Percentiles rank a stretch among this genome's conserved stretches.
phyloP scores from a whole-genome alignment of 2,888 invertebrate genomes.

The Plutella xylostella region DNA sequence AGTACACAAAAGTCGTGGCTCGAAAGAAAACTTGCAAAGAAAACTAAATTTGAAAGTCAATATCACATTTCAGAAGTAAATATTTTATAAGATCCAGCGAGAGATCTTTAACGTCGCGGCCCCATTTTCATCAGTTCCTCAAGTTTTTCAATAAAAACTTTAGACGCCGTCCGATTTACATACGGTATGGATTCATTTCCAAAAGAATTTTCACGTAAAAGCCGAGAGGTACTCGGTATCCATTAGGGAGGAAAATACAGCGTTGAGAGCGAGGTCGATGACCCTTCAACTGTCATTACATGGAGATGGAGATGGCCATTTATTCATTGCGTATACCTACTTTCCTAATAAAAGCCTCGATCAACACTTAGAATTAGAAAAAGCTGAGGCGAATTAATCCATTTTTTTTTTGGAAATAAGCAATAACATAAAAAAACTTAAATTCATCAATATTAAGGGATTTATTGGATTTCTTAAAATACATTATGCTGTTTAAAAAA shows the following conservation, averaged over 20 bases:
- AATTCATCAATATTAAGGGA: no score
- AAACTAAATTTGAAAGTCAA: constrained; percentile 9
- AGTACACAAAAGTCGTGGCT: background rate
- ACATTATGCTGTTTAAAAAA: no score
- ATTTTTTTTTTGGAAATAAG: no score
- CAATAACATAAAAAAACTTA: no score
- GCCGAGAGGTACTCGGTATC: constrained; percentile 52
- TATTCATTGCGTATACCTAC: no score
- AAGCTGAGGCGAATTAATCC: no score
- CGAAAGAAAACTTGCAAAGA: background rate
- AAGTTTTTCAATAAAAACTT: constrained; percentile 71
- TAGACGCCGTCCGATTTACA: constrained; percentile 60
- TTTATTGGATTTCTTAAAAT: no score
- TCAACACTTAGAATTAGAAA: no score
- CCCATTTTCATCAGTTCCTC: constrained; percentile 64
- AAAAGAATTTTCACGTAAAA: constrained; percentile 59
- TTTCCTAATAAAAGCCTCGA: no score
- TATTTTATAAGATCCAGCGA: constrained; percentile 26
- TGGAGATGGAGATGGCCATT: no score
- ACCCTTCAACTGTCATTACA: constrained; percentile 35
- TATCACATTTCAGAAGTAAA: constrained; percentile 17
- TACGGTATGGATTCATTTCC: constrained; percentile 65
- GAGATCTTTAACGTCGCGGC: constrained; percentile 54
- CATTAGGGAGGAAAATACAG: constrained; percentile 53
- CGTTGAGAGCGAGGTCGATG: no score